A percentile compares a stretch with the other conserved stretches of the same genome.
Evolutionary conservation across 2,888 invertebrate species (phyloP).

Genomic region (Balanococcus diminutus): DNA sequence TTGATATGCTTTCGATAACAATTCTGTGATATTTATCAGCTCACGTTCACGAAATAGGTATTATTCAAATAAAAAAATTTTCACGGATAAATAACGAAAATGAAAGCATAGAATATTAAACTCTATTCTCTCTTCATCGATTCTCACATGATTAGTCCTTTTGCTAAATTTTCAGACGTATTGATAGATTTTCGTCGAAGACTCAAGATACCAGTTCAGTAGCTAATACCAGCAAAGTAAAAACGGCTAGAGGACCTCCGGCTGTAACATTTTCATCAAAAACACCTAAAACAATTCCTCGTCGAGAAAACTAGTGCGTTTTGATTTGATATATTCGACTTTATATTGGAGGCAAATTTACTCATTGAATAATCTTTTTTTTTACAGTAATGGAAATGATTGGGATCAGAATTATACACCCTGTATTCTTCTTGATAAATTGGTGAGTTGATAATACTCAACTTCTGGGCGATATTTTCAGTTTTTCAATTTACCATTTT

Average conservation of each 20-base stretch:
- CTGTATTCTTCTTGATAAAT: neutral
- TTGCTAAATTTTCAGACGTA: neutral
- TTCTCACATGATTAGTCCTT: no score
- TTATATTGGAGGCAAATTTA: no score
- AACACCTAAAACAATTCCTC: neutral
- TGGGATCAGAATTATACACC: neutral
- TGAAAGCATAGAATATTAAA: no score
- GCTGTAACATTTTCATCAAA: neutral
- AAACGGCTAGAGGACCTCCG: neutral
- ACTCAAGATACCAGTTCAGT: neutral
- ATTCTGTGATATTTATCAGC: neutral
- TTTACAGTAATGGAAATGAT: neutral
- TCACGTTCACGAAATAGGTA: neutral
- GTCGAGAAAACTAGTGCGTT: neutral
- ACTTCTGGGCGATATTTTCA: neutral
- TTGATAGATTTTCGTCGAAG: neutral
- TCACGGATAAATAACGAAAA: no score
- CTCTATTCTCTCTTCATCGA: no score
- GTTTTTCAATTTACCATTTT: no score
- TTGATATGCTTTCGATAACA: neutral
- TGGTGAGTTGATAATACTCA: neutral
- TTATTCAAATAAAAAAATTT: neutral
- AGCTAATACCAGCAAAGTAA: neutral
- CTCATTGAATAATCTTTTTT: neutral
- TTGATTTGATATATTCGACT: neutral